Conservation (phyloP, 2,888 invertebrate species). For the Eilema depressum region DNA sequence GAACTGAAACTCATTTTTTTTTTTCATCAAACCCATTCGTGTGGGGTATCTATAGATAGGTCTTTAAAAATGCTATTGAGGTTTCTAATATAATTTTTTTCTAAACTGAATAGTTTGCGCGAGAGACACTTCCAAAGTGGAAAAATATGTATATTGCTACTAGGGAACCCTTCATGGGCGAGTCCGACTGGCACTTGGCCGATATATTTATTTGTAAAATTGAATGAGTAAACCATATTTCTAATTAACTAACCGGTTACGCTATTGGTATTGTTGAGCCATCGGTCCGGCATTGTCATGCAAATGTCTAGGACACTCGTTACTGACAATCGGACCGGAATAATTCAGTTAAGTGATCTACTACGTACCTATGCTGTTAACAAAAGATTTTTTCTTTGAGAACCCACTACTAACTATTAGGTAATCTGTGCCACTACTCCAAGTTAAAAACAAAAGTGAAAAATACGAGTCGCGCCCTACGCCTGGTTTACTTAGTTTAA, state of each 20-base stretch:
- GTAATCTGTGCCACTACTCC: neutral
- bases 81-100: too few relatives aligned
- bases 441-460: neutral
- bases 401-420: neutral
- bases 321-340: neutral
- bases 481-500: neutral
- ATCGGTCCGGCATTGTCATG: constrained; percentile 15
- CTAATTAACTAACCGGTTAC: neutral
- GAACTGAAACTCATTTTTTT: too few relatives aligned
- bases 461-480: neutral
- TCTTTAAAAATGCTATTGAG: too few relatives aligned
- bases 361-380: neutral
- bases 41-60: too few relatives aligned
- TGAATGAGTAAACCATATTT: neutral
- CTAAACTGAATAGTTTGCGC: too few relatives aligned
- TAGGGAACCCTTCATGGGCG: too few relatives aligned
- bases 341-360: neutral
- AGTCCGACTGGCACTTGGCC: too few relatives aligned
- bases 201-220: neutral
- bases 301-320: constrained; percentile 13
- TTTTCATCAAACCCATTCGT: too few relatives aligned
- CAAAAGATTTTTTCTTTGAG: neutral
- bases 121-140: too few relatives aligned
- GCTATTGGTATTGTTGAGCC: neutral
- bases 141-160: too few relatives aligned